phyloP scores from a whole-genome alignment of 2,113 vertebrate genomes.

The Xiphorhynchus elegans region DNA sequence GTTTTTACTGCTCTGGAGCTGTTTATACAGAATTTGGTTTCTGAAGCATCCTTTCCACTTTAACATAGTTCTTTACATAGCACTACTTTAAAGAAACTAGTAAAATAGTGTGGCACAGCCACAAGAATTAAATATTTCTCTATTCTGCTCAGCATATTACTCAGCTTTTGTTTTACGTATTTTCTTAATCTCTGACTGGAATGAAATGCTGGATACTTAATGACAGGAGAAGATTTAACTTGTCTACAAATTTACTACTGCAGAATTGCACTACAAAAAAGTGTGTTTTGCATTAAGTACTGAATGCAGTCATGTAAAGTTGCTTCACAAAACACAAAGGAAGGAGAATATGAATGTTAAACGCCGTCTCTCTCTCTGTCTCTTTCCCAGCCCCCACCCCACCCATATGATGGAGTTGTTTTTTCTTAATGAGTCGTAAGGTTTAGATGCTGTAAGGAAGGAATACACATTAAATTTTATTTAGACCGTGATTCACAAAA shows the following conservation, averaged over 20 bases:
- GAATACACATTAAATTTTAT: not conserved
- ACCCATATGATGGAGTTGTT: not conserved
- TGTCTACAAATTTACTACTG: not conserved
- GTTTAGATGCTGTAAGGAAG: not conserved
- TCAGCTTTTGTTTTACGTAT: not conserved
- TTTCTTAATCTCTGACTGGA: not conserved
- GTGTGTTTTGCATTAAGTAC: not conserved
- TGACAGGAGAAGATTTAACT: not conserved
- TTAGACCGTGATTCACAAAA: not conserved
- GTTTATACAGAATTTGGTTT: not conserved
- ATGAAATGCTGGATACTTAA: not conserved
- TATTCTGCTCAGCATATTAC: not conserved
- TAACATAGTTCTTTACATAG: not conserved
- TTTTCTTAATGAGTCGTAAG: not conserved
- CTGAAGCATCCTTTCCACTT: not conserved
- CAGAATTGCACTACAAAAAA: not conserved
- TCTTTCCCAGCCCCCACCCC: too few species aligned
- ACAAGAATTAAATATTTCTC: not conserved
- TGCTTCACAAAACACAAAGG: not conserved
- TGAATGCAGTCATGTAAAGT: not conserved
- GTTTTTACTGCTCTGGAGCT: not conserved
- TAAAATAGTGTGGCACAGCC: not conserved
- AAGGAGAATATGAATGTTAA: not conserved
- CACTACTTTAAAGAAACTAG: not conserved
- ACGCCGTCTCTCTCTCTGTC: fast-evolving